Conservation (phyloP, 1,140 invertebrate species). For the Anoplophora glabripennis region DNA sequence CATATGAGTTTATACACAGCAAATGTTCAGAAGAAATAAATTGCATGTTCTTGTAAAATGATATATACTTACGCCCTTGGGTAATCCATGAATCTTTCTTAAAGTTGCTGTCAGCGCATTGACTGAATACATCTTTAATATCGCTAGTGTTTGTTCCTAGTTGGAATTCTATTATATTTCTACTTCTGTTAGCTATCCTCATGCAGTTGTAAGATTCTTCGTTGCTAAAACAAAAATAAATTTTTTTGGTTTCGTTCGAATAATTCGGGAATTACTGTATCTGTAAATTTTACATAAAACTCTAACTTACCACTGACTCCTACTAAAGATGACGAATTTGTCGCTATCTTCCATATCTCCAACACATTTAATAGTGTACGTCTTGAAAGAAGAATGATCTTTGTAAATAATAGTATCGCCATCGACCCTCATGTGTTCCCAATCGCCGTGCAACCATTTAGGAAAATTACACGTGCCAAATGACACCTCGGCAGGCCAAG, state of each 20-base stretch:
- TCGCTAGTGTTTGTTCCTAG: constrained; percentile 49
- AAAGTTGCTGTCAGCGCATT: constrained; percentile 55
- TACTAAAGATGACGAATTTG: constrained; percentile 53
- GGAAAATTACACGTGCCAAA: constrained; percentile 56
- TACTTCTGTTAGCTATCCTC: constrained; percentile 60
- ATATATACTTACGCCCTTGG: constrained; percentile 56
- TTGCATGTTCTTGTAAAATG: no score
- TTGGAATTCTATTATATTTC: constrained; percentile 68
- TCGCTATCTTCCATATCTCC: constrained; percentile 47
- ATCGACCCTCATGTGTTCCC: constrained; percentile 62
- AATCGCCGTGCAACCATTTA: constrained; percentile 64
- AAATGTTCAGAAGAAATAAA: no score
- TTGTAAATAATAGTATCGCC: constrained; percentile 62
- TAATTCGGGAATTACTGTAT: no score
- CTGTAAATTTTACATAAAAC: no score
- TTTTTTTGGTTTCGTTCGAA: no score
- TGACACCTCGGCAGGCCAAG: constrained; percentile 46
- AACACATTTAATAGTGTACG: constrained; percentile 60
- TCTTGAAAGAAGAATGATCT: constrained; percentile 64
- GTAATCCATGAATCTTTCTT: constrained; percentile 60
- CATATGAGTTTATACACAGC: no score
- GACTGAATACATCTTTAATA: constrained; percentile 35
- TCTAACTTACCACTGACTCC: constrained; percentile 55
- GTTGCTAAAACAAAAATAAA: constrained; percentile 53
- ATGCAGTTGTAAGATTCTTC: constrained; percentile 65